Evolutionary conservation across 2,113 vertebrate species (phyloP).

Genomic region (Delphinus delphis): DNA sequence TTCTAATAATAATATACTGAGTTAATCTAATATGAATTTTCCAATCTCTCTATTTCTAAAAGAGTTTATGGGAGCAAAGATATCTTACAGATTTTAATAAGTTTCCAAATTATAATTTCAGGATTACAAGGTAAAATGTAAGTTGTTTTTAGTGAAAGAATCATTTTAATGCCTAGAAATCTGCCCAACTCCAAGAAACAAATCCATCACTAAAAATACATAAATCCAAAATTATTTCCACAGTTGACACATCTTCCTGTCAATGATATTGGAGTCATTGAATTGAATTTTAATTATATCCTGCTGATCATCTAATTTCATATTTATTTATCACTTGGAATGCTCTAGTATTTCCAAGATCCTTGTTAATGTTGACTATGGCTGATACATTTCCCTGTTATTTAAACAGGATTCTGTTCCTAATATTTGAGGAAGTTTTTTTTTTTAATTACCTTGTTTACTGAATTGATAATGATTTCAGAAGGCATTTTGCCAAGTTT

Average conservation of each 20-base stretch:
- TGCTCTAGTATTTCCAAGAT: neutral
- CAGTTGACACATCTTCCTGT: neutral
- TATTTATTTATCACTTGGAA: neutral
- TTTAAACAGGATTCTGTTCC: neutral
- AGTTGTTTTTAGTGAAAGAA: neutral
- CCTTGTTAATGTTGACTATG: neutral
- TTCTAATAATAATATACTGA: neutral
- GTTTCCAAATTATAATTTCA: neutral
- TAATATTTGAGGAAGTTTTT: neutral
- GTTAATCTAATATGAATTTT: neutral
- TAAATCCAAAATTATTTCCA: neutral
- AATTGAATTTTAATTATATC: neutral
- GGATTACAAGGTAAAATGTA: neutral
- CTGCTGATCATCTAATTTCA: neutral
- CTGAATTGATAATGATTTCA: neutral
- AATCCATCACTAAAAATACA: neutral
- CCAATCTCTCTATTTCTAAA: neutral
- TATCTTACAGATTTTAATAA: neutral
- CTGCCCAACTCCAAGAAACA: neutral
- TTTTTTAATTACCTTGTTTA: neutral
- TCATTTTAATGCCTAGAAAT: neutral
- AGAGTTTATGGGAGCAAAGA: neutral
- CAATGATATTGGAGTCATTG: neutral
- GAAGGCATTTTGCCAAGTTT: neutral
- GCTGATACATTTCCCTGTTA: neutral